Conservation (phyloP, 1,140 invertebrate genomes). For the Microplitis demolitor region DNA sequence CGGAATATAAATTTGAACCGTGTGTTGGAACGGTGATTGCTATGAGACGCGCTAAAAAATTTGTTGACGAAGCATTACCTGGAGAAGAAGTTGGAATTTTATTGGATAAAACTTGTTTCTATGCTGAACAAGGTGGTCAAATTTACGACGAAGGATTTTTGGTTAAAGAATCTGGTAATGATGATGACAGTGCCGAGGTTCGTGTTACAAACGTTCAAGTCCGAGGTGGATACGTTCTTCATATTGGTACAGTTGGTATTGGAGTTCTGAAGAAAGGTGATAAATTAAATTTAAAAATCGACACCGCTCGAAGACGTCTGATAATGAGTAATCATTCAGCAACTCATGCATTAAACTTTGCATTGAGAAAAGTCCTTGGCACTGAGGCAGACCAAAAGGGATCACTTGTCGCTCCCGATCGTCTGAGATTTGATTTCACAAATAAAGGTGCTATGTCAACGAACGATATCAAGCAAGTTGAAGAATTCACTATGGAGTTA, state of each 20-base stretch:
- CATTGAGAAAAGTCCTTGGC: conserved; percentile 85
- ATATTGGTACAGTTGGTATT: conserved; percentile 83
- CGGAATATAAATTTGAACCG: conserved; percentile 73
- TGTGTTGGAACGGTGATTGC: conserved; percentile 74
- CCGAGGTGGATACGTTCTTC: conserved; percentile 93
- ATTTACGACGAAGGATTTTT: conserved; percentile 97
- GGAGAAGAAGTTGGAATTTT: conserved; percentile 93
- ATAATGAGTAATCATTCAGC: conserved; percentile 99
- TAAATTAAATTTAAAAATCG: conserved; percentile 80
- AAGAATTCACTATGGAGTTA: conserved; percentile 79
- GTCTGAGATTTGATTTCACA: conserved; percentile 96
- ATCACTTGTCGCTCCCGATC: conserved; percentile 97
- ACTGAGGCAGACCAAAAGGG: conserved; percentile 95
- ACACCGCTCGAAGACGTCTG: conserved; percentile 79
- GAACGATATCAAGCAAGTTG: conserved; percentile 85
- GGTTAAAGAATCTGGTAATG: conserved; percentile 83
- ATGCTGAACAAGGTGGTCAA: conserved; percentile 98
- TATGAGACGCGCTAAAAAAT: conserved; percentile 78
- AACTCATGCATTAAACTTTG: conserved; percentile 96
- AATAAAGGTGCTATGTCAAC: conserved; percentile 90
- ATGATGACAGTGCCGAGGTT: conserved; percentile 79
- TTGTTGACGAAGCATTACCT: conserved; percentile 81
- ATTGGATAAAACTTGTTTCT: conserved; percentile 92
- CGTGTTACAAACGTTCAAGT: conserved; percentile 95
- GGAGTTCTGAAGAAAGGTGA: conserved; percentile 88